A percentile compares a stretch with the other conserved stretches of the same genome.
phyloP scores from a whole-genome alignment of 2,797 vertebrate species.

The Pseudochirops corinnae region DNA sequence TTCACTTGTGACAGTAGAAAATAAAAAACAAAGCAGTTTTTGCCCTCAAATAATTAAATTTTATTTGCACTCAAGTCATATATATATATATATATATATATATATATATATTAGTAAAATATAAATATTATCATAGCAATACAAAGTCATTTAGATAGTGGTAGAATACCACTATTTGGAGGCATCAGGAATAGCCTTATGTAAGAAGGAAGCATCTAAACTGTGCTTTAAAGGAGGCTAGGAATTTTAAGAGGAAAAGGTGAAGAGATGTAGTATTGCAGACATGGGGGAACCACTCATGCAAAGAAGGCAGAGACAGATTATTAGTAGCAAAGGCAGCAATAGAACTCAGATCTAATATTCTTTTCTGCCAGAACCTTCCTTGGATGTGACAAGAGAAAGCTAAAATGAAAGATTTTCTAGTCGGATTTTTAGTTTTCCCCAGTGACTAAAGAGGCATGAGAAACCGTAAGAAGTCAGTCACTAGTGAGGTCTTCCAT shows the following conservation, averaged over 20 bases:
- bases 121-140: not conserved
- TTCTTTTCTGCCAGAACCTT: not conserved
- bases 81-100: not conserved
- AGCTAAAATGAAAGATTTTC: not conserved
- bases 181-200: not conserved
- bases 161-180: not conserved
- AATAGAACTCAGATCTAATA: not conserved
- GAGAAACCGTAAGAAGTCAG: not conserved
- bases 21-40: not conserved
- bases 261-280: not conserved
- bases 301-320: not conserved
- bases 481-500: not conserved
- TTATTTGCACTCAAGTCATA: not conserved
- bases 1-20: not conserved
- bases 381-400: not conserved
- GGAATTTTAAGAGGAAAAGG: not conserved
- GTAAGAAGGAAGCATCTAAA: not conserved
- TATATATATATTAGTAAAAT: not conserved
- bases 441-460: not conserved
- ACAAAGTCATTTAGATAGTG: not conserved
- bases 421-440: not conserved
- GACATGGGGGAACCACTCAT: not conserved
- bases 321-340: not conserved
- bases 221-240: not conserved
- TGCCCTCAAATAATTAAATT: not conserved